These are phyloP conservation scores for Drosophila melanosoma DNA, from an alignment of 2,888 invertebrate genomes.

Conservation along the genomic window DNA sequence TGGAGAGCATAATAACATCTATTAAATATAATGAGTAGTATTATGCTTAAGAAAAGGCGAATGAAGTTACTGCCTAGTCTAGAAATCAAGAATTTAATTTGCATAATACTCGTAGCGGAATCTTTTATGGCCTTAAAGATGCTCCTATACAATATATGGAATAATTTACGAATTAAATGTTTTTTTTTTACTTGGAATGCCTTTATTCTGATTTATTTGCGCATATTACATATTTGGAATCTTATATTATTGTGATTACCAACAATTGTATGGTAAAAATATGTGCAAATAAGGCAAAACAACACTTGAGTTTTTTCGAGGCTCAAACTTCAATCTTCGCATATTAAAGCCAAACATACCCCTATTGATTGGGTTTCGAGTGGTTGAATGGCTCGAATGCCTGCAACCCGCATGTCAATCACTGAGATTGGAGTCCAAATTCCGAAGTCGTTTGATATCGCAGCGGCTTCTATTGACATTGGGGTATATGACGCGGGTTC, in stretches of 20 bases:
- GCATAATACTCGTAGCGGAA: no score
- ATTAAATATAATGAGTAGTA: no score
- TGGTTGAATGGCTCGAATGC: slow-evolving; percentile 36
- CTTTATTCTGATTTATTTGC: background rate
- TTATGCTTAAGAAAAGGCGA: no score
- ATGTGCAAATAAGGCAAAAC: background rate
- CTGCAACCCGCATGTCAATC: slow-evolving; percentile 74
- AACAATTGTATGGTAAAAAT: background rate
- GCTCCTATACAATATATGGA: no score
- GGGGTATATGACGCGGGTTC: slow-evolving; percentile 64
- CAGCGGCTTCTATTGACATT: slow-evolving; percentile 61
- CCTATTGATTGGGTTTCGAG: slow-evolving; percentile 34
- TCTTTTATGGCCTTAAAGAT: no score
- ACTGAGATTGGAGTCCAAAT: slow-evolving; percentile 67
- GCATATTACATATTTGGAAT: background rate
- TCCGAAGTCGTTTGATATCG: slow-evolving; percentile 48
- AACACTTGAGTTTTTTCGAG: background rate
- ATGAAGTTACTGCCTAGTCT: no score
- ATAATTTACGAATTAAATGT: no score
- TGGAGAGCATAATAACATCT: no score
- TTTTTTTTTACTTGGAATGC: no score
- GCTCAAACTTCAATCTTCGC: background rate
- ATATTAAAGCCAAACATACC: slow-evolving; percentile 47
- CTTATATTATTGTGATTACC: background rate
- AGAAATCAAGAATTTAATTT: no score